A percentile compares a stretch with the other conserved stretches of the same genome.
These are phyloP conservation scores for Baccha elongata DNA, from an alignment of 2,888 invertebrate species.

Conservation along the genomic window DNA sequence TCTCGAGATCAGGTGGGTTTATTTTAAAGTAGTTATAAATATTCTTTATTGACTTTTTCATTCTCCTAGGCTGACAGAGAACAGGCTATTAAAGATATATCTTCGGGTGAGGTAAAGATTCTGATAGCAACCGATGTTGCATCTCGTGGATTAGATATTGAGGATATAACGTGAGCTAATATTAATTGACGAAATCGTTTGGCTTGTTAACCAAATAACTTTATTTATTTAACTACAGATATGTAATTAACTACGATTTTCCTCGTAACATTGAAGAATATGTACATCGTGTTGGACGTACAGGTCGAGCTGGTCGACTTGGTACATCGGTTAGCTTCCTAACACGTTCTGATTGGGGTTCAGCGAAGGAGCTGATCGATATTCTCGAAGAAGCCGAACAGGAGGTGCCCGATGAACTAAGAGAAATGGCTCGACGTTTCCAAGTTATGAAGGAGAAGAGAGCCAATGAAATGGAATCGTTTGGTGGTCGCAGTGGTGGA, in stretches of 20 bases:
- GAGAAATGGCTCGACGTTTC: conserved; percentile 89
- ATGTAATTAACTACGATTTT: conserved; percentile 96
- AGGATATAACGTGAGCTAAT: conserved; percentile 87
- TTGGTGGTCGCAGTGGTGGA: conserved; percentile 76
- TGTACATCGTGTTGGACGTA: conserved; percentile 95
- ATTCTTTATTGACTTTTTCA: neutral
- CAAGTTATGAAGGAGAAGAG: conserved; percentile 86
- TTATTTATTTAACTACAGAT: conserved; percentile 71
- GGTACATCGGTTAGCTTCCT: conserved; percentile 93
- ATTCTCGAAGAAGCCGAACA: conserved; percentile 95
- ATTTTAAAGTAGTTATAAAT: neutral
- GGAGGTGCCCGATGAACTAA: conserved; percentile 89
- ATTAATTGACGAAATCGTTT: neutral
- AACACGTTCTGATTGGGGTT: conserved; percentile 91
- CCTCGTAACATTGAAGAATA: conserved; percentile 97
- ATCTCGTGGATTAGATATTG: conserved; percentile 95
- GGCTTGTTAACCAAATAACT: neutral
- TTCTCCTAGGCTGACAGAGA: conserved; percentile 85
- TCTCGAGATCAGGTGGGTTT: conserved; percentile 88
- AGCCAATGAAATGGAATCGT: conserved; percentile 82
- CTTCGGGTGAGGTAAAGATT: conserved; percentile 90
- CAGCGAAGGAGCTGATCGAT: conserved; percentile 90
- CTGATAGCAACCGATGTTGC: conserved; percentile 98
- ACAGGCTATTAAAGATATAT: conserved; percentile 92
- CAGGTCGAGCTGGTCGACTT: conserved; percentile 94